Evolutionary conservation across 2,797 vertebrate genomes (phyloP).

Genomic region (Gallinago stenura): DNA sequence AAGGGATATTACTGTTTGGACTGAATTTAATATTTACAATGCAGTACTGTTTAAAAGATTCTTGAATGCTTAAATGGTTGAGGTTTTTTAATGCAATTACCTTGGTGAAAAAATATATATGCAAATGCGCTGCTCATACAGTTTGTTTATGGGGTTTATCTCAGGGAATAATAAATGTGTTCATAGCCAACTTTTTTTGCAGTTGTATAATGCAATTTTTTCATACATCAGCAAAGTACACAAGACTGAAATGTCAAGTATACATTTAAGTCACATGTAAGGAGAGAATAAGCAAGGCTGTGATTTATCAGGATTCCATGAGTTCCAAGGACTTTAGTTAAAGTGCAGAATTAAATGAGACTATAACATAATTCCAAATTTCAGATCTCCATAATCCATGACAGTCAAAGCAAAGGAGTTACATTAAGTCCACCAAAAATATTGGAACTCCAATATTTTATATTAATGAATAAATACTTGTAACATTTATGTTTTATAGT

Average conservation of each 20-base stretch:
- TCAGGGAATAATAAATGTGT: slow-evolving; percentile 12
- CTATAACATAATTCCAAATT: neutral
- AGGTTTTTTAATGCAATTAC: neutral
- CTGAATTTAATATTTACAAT: neutral
- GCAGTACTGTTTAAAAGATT: neutral
- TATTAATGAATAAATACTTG: neutral
- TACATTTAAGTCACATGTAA: neutral
- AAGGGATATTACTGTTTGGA: neutral
- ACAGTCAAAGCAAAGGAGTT: neutral
- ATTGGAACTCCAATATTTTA: neutral
- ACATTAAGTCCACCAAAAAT: neutral
- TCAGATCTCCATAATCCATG: neutral
- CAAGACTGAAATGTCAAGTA: slow-evolving; percentile 33
- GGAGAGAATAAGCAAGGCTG: neutral
- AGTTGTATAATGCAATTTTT: slow-evolving; percentile 14
- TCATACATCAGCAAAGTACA: slow-evolving; percentile 28
- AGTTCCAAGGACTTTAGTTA: neutral
- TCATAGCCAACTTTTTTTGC: slow-evolving; percentile 20
- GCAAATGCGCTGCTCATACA: neutral
- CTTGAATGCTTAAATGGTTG: neutral
- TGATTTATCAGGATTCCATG: neutral
- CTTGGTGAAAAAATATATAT: neutral
- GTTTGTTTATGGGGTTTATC: neutral
- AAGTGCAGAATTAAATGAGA: neutral
- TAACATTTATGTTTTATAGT: neutral